Percentiles rank a stretch among this genome's conserved stretches.
phyloP scores from a whole-genome alignment of 2,113 vertebrate genomes.

The Scopus umbretta region DNA sequence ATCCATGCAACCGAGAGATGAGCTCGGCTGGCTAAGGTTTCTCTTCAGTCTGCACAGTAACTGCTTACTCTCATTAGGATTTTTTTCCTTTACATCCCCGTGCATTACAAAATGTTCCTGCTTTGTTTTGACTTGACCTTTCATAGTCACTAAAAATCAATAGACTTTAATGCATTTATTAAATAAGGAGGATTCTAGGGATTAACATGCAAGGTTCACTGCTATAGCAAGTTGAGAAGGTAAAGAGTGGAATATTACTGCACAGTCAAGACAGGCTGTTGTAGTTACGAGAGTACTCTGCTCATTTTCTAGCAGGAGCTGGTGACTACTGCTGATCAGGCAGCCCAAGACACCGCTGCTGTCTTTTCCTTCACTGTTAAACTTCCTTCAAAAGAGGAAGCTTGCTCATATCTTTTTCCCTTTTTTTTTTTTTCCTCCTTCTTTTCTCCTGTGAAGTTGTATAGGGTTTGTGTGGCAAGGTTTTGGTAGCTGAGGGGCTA shows the following conservation, averaged over 20 bases:
- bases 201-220: slow-evolving; percentile 7
- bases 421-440: background rate
- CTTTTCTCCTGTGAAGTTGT: background rate
- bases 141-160: slow-evolving; percentile 47
- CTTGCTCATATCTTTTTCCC: background rate
- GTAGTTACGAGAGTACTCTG: background rate
- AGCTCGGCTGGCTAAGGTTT: background rate
- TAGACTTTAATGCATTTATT: slow-evolving; percentile 53
- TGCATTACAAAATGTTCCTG: background rate
- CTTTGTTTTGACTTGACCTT: slow-evolving; percentile 51
- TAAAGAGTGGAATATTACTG: background rate
- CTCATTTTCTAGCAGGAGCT: background rate
- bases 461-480: too few relatives aligned
- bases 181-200: slow-evolving; percentile 20
- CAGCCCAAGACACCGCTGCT: background rate
- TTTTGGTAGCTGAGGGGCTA: too few relatives aligned
- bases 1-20: background rate
- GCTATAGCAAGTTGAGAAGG: background rate
- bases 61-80: background rate
- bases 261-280: background rate
- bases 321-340: background rate
- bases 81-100: background rate
- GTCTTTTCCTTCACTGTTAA: background rate
- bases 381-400: background rate
- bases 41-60: background rate